Conservation (phyloP, 2,888 invertebrate species). For the Eilema caniola region DNA sequence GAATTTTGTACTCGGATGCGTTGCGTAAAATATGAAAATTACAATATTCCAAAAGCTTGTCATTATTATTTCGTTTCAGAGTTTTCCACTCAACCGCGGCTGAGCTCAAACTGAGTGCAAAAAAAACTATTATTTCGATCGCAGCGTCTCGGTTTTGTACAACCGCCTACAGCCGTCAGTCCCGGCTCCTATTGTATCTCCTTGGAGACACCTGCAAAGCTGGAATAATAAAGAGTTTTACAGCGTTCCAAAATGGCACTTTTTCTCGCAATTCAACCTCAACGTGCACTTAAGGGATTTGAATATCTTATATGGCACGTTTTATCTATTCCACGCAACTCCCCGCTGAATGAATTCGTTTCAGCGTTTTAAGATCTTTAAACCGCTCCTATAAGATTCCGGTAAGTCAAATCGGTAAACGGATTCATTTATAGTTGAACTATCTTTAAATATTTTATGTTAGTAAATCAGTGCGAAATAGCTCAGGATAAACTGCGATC, state of each 20-base stretch:
- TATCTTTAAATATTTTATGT: slow-evolving; percentile 28
- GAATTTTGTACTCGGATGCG: not conserved
- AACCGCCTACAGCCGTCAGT: slow-evolving; percentile 65
- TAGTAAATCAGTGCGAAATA: not conserved
- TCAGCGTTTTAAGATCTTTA: slow-evolving; percentile 71
- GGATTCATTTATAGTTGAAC: slow-evolving; percentile 39
- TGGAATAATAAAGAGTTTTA: slow-evolving; percentile 86
- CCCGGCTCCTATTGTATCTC: slow-evolving; percentile 72
- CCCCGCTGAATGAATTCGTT: slow-evolving; percentile 70
- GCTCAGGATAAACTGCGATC: not conserved
- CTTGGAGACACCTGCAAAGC: slow-evolving; percentile 81
- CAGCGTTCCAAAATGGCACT: slow-evolving; percentile 84
- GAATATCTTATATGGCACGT: slow-evolving; percentile 84
- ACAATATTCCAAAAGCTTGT: slow-evolving; percentile 8
- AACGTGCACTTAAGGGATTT: slow-evolving; percentile 86
- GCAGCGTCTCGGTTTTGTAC: slow-evolving; percentile 53
- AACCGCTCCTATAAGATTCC: slow-evolving; percentile 69
- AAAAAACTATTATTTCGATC: slow-evolving; percentile 66
- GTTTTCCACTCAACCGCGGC: slow-evolving; percentile 44
- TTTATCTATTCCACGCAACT: slow-evolving; percentile 80
- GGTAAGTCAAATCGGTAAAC: slow-evolving; percentile 46
- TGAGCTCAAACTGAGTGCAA: slow-evolving; percentile 46
- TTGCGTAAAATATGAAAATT: not conserved
- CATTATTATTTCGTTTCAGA: slow-evolving; percentile 30
- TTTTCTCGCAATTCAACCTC: slow-evolving; percentile 86